Conservation (phyloP, 1,140 invertebrate genomes). For the Eulimnadia texana region DNA sequence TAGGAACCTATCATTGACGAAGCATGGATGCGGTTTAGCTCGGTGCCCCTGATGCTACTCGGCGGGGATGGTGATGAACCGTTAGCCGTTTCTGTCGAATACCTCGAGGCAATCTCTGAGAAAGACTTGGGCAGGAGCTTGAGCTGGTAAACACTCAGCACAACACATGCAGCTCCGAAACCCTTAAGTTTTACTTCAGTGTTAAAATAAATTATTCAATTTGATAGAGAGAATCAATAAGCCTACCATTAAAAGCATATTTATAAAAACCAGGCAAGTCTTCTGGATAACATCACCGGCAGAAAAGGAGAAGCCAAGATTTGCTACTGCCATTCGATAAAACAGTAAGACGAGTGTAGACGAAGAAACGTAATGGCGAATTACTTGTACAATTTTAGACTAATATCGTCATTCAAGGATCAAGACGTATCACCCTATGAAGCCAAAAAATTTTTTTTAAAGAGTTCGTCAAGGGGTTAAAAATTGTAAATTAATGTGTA, state of each 20-base stretch:
- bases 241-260: constrained; percentile 5
- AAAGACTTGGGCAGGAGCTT: background rate
- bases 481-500: no score
- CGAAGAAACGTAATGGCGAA: background rate
- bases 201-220: constrained; percentile 22
- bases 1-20: no score
- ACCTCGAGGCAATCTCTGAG: constrained; percentile 19
- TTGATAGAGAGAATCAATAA: no score
- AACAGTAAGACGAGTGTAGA: background rate
- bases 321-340: background rate
- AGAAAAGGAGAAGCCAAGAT: background rate
- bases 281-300: background rate
- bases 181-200: background rate
- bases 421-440: no score
- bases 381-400: no score
- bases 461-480: no score
- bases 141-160: background rate
- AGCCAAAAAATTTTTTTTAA: no score
- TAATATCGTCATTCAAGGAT: no score
- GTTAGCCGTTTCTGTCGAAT: constrained; percentile 17
- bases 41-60: background rate
- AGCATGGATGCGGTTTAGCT: no score
- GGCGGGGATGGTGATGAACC: background rate
- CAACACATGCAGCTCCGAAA: background rate
- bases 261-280: background rate